phyloP scores from a whole-genome alignment of 1,140 invertebrate genomes.

The Globodera ellingtonae region DNA sequence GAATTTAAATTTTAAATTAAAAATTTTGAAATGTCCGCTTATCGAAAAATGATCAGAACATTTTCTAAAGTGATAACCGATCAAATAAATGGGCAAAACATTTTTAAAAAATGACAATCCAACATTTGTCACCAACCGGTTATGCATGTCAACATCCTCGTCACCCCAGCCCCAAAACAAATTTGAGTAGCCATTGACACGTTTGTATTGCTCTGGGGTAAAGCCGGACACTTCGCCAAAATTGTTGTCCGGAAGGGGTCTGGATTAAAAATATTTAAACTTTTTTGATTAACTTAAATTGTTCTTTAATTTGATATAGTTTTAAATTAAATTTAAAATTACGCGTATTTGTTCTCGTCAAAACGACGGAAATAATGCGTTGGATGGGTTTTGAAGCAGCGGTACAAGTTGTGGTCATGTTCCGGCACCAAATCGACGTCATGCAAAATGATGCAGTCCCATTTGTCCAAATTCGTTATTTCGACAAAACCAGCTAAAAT shows the following conservation, averaged over 20 bases:
- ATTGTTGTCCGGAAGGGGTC: conserved; percentile 16
- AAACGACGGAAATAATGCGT: not conserved
- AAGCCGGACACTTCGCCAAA: conserved; percentile 74
- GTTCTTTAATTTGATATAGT: not conserved
- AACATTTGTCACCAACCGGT: conserved; percentile 19
- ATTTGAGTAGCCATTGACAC: conserved; percentile 88
- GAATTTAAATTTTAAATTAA: not conserved
- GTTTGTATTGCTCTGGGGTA: conserved; percentile 71
- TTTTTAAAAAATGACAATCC: too few relatives aligned
- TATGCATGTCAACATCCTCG: conserved; percentile 50
- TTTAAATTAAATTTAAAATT: not conserved
- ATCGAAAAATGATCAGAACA: too few relatives aligned
- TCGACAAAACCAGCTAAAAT: conserved; percentile 6
- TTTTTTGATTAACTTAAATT: too few relatives aligned
- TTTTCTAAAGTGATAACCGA: too few relatives aligned
- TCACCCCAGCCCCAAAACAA: conserved; percentile 77
- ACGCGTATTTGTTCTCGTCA: conserved; percentile 5
- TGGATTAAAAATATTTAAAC: not conserved
- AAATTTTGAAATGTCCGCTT: not conserved
- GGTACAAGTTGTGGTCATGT: conserved; percentile 83
- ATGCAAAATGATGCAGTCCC: conserved; percentile 81
- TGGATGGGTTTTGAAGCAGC: conserved; percentile 70
- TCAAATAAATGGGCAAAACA: too few relatives aligned
- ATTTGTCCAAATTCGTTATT: not conserved
- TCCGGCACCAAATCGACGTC: conserved; percentile 89